phyloP scores from a whole-genome alignment of 2,797 vertebrate genomes.

The Ceyx erithaca region DNA sequence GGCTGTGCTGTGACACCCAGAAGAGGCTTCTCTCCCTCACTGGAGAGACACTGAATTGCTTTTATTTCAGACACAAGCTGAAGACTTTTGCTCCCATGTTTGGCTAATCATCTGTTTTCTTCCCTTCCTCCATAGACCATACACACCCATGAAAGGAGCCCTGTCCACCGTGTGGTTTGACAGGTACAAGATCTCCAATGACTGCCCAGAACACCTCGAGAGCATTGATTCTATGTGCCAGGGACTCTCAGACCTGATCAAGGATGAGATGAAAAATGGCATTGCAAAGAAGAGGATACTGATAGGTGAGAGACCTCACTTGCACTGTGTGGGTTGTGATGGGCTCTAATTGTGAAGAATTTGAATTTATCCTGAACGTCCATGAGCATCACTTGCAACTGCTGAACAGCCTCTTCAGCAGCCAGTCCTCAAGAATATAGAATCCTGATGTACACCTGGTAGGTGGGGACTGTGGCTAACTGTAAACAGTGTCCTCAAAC shows the following conservation, averaged over 20 bases:
- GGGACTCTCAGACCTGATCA: constrained; percentile 80
- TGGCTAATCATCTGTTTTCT: background rate
- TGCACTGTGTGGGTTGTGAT: background rate
- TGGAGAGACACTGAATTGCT: background rate
- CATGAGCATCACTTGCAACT: background rate
- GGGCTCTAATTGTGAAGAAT: background rate
- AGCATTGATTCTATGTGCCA: constrained; percentile 86
- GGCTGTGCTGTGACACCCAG: background rate
- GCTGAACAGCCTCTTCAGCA: background rate
- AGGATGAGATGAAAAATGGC: constrained; percentile 83
- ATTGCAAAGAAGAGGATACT: constrained; percentile 86
- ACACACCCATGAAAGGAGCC: constrained; percentile 86
- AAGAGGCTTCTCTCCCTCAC: background rate
- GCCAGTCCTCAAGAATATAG: background rate
- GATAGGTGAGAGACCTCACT: constrained; percentile 80
- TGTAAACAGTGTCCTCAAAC: background rate
- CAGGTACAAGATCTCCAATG: constrained; percentile 84
- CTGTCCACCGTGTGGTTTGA: constrained; percentile 91
- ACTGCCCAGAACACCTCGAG: constrained; percentile 87
- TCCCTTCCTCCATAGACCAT: constrained; percentile 79
- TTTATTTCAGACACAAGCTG: background rate
- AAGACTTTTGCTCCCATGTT: background rate
- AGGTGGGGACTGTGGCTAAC: background rate
- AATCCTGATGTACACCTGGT: background rate
- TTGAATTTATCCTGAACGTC: background rate